Evolutionary conservation across 2,797 vertebrate species (phyloP).

Genomic region (Xiphorhynchus erythropygius): DNA sequence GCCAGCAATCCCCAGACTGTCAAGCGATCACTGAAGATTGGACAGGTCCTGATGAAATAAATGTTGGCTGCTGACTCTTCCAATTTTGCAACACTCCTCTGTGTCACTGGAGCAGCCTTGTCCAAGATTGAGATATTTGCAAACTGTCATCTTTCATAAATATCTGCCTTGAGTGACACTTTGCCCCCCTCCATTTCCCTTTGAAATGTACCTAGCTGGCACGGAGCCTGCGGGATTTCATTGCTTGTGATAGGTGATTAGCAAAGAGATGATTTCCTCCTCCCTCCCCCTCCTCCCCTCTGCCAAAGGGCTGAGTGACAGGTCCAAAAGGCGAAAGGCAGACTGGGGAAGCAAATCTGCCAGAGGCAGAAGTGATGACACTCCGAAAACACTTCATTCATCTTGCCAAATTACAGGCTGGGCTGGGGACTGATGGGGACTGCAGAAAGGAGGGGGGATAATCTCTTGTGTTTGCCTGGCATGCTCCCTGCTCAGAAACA

Average conservation of each 20-base stretch:
- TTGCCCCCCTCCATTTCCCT: slow-evolving; percentile 67
- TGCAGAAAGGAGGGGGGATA: not conserved
- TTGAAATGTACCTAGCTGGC: slow-evolving; percentile 78
- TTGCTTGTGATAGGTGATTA: slow-evolving; percentile 81
- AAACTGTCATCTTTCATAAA: slow-evolving; percentile 99
- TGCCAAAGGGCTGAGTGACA: slow-evolving; percentile 71
- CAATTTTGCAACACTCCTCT: slow-evolving; percentile 88
- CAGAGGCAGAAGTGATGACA: slow-evolving; percentile 65
- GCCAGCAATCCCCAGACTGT: slow-evolving; percentile 82
- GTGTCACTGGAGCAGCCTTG: slow-evolving; percentile 88
- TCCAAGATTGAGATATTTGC: slow-evolving; percentile 98
- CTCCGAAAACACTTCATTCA: slow-evolving; percentile 69
- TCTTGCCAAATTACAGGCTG: slow-evolving; percentile 68
- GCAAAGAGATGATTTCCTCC: slow-evolving; percentile 72
- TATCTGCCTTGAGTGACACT: slow-evolving; percentile 88
- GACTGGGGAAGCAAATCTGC: slow-evolving; percentile 69
- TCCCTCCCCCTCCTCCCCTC: slow-evolving; percentile 27
- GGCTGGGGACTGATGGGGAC: slow-evolving; percentile 57
- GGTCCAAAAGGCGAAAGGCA: slow-evolving; percentile 71
- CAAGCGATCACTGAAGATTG: slow-evolving; percentile 84
- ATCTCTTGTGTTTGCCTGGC: slow-evolving; percentile 35
- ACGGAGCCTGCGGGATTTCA: slow-evolving; percentile 73
- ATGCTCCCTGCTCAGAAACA: not conserved
- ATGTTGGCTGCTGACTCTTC: slow-evolving; percentile 93
- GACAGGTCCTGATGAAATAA: slow-evolving; percentile 93